Conservation (phyloP, 2,888 invertebrate species). For the Pandemis cinnamomeana region DNA sequence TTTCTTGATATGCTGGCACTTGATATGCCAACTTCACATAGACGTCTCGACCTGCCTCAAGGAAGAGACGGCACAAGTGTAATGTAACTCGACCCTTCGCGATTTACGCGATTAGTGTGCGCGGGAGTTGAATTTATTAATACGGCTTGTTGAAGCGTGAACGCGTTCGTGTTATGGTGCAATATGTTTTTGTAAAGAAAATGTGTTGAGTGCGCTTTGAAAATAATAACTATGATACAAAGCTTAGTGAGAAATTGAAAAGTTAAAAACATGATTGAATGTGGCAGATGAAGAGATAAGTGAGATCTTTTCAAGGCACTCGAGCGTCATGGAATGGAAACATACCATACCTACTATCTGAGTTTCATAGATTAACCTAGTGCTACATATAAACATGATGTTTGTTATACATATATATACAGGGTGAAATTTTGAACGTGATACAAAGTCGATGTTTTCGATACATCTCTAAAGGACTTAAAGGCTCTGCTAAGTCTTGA, state of each 20-base stretch:
- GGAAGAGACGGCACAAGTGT: conserved; percentile 50
- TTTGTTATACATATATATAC: no score
- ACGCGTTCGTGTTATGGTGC: neutral
- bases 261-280: neutral
- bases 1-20: no score
- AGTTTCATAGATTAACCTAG: no score
- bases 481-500: no score
- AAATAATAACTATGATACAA: neutral
- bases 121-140: conserved; percentile 21
- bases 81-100: conserved; percentile 26
- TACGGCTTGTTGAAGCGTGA: neutral
- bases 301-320: neutral
- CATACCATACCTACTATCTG: no score
- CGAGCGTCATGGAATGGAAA: neutral
- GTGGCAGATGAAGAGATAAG: no score
- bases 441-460: no score
- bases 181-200: conserved; percentile 1
- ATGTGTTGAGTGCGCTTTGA: neutral
- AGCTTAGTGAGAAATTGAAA: neutral
- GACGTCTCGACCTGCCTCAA: conserved; percentile 60
- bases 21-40: no score
- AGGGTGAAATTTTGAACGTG: no score
- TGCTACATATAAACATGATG: no score
- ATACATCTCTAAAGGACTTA: no score
- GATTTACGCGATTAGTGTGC: conserved; percentile 20